These are phyloP conservation scores for Microcaecilia unicolor DNA, from an alignment of 2,797 vertebrate species.

Conservation along the genomic window DNA sequence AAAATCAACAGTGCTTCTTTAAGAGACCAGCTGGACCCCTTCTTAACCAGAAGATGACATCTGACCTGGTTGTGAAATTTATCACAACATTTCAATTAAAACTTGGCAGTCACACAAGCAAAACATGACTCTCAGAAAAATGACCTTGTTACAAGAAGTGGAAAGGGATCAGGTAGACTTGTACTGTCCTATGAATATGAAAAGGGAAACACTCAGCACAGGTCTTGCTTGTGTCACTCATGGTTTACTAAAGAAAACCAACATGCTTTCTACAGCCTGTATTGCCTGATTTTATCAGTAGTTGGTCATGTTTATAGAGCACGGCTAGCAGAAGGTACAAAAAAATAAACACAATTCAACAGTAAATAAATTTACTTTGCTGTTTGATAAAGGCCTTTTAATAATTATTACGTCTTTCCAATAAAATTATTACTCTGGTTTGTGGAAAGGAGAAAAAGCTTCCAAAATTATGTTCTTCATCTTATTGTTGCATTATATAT, in stretches of 20 bases:
- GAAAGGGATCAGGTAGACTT: not conserved
- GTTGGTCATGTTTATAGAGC: no score
- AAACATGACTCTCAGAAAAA: slow-evolving; percentile 23
- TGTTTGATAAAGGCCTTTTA: no score
- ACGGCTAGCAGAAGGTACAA: no score
- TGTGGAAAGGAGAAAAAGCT: no score
- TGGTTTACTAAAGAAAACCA: slow-evolving; percentile 6
- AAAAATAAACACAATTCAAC: no score
- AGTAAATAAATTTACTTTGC: no score
- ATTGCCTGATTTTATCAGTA: no score
- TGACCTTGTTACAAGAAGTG: slow-evolving; percentile 52
- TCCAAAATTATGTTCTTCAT: no score
- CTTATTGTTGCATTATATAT: no score
- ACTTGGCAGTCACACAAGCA: slow-evolving; percentile 46
- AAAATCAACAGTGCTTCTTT: slow-evolving; percentile 59
- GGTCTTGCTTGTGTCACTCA: not conserved
- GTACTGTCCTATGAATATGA: not conserved
- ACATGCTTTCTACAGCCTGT: slow-evolving; percentile 10
- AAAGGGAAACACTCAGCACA: not conserved
- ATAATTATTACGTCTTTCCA: no score
- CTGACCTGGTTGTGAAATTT: slow-evolving; percentile 68
- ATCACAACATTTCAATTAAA: slow-evolving; percentile 83
- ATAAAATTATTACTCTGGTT: no score
- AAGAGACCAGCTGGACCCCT: slow-evolving; percentile 58
- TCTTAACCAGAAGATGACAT: slow-evolving; percentile 62